Conservation (phyloP, 2,113 vertebrate species). For the Pycnonotus jocosus region DNA sequence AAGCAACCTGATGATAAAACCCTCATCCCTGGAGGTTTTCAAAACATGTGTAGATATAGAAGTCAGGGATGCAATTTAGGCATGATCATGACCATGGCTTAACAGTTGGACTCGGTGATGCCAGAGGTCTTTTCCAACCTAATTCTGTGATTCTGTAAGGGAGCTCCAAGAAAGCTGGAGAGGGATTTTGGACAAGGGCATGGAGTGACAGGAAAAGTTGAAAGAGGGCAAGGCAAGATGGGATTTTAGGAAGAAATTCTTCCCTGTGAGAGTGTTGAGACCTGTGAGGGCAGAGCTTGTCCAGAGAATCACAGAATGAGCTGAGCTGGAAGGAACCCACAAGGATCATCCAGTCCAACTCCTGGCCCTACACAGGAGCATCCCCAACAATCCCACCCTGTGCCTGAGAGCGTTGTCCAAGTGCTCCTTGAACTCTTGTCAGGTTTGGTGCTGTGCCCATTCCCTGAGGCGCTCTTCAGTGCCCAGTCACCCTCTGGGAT, state of each 20-base stretch:
- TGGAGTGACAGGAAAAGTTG: not conserved
- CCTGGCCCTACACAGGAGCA: not conserved
- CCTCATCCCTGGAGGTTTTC: not conserved
- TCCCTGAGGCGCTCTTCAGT: not conserved
- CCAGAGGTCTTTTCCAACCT: not conserved
- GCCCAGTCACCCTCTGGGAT: not conserved
- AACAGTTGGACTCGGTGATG: rapidly evolving
- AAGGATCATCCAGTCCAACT: not conserved
- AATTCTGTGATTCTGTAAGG: not conserved
- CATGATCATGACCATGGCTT: not conserved
- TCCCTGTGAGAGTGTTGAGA: not conserved
- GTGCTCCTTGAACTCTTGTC: no score
- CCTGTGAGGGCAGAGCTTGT: not conserved
- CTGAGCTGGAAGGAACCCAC: not conserved
- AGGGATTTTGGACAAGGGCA: not conserved
- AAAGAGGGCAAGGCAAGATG: not conserved
- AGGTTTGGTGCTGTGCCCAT: not conserved
- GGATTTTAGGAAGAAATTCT: not conserved
- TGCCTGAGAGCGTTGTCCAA: not conserved
- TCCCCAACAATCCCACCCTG: not conserved
- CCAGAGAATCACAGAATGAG: not conserved
- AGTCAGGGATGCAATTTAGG: not conserved
- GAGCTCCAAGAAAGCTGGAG: not conserved
- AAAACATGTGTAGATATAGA: not conserved
- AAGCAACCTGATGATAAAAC: not conserved